These are phyloP conservation scores for Drosophila pseudoananassae DNA, from an alignment of 1,140 invertebrate genomes.

Conservation along the genomic window DNA sequence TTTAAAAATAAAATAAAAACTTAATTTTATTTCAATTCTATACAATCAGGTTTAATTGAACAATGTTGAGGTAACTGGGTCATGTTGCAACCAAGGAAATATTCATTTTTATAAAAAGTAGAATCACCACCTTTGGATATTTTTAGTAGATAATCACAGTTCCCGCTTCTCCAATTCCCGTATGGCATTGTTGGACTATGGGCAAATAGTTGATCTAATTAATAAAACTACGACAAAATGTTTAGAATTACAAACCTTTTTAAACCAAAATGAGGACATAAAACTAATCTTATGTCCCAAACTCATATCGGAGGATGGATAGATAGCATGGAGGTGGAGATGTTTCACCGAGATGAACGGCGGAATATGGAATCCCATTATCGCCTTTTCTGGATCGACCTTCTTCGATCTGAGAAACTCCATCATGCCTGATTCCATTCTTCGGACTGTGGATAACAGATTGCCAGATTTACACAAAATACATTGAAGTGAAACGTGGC, in stretches of 20 bases:
- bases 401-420: constrained; percentile 77
- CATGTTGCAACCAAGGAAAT: too few species aligned
- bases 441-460: constrained; percentile 34
- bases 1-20: background rate
- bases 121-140: background rate
- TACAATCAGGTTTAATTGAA: background rate
- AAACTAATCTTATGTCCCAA: constrained; percentile 90
- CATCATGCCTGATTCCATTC: constrained; percentile 57
- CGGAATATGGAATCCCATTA: constrained; percentile 96
- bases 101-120: background rate
- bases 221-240: background rate
- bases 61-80: too few species aligned
- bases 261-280: constrained; percentile 93
- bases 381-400: constrained; percentile 85
- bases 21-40: too few species aligned
- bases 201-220: constrained; percentile 2
- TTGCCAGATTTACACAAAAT: background rate
- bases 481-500: constrained; percentile 1
- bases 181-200: constrained; percentile 37
- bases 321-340: constrained; percentile 95
- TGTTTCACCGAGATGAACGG: constrained; percentile 94
- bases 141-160: constrained; percentile 20
- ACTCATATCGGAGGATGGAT: constrained; percentile 90
- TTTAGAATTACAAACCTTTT: constrained; percentile 86
- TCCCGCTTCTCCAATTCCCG: constrained; percentile 24